A percentile compares a stretch with the other conserved stretches of the same genome.
Conservation (phyloP, 2,113 vertebrate genomes). For the Muscicapa adusta region DNA sequence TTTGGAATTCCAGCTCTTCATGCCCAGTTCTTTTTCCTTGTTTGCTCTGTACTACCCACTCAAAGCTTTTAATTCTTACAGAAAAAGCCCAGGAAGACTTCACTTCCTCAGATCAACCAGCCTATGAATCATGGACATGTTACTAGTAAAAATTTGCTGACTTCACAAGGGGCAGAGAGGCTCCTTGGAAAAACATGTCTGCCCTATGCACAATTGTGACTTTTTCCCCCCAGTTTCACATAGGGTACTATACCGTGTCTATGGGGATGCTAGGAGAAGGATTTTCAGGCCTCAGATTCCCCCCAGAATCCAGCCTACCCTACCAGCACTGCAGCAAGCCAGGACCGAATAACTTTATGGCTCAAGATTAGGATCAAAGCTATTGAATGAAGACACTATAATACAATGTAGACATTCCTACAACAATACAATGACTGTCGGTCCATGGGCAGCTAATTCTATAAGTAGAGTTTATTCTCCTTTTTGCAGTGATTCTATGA, state of each 20-base stretch:
- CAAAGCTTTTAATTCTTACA: neutral
- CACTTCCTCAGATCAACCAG: neutral
- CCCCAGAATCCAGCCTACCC: neutral
- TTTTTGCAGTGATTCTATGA: neutral
- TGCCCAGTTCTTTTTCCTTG: neutral
- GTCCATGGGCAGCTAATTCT: neutral
- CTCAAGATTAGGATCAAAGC: neutral
- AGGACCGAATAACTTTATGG: neutral
- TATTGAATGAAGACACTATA: neutral
- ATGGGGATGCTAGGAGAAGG: neutral
- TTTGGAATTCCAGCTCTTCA: neutral
- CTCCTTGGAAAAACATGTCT: neutral
- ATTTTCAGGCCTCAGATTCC: neutral
- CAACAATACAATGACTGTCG: neutral
- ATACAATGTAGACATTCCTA: neutral
- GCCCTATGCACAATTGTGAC: neutral
- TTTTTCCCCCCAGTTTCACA: neutral
- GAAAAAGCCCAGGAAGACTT: neutral
- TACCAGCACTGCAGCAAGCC: neutral
- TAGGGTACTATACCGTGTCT: fast-evolving
- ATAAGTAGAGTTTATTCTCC: neutral
- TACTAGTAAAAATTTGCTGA: neutral
- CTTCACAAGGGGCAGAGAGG: neutral
- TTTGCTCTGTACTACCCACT: neutral
- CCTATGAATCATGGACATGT: neutral